Conservation (phyloP, 23 tunicate genomes). For the Clavelina lepadiformis region DNA sequence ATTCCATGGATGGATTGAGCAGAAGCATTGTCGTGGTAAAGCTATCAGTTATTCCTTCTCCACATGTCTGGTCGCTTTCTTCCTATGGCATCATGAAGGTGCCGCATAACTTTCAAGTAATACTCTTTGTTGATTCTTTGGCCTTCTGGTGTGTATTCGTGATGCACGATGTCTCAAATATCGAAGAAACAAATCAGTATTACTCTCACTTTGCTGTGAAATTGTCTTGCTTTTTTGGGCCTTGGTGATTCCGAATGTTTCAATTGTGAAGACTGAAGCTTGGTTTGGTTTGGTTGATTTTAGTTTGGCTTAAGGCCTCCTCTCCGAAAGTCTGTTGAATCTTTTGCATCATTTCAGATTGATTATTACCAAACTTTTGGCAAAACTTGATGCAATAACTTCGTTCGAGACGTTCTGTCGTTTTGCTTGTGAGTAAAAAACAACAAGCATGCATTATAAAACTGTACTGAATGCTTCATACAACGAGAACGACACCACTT, state of each 20-base stretch:
- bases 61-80: conserved; percentile 6
- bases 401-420: conserved; percentile 11
- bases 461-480: background rate
- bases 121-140: background rate
- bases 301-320: conserved; percentile 7
- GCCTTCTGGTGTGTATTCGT: background rate
- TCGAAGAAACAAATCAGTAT: conserved; percentile 3
- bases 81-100: conserved; percentile 2
- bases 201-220: conserved; percentile 14
- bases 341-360: conserved; percentile 9
- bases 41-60: conserved; percentile 1
- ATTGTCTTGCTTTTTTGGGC: conserved; percentile 7
- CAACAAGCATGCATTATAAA: background rate
- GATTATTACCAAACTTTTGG: conserved; percentile 12
- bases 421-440: conserved; percentile 5
- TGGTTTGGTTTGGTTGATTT: conserved; percentile 7
- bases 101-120: conserved; percentile 5
- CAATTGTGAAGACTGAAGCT: conserved; percentile 17
- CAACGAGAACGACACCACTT: background rate
- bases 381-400: conserved; percentile 19
- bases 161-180: background rate
- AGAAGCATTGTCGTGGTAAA: conserved; percentile 8
- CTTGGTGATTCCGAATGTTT: conserved; percentile 19
- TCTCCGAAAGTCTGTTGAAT: conserved; percentile 13
- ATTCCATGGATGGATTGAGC: conserved; percentile 1